Conservation (phyloP, 2,888 invertebrate genomes). For the Lacanobia wlatinum region DNA sequence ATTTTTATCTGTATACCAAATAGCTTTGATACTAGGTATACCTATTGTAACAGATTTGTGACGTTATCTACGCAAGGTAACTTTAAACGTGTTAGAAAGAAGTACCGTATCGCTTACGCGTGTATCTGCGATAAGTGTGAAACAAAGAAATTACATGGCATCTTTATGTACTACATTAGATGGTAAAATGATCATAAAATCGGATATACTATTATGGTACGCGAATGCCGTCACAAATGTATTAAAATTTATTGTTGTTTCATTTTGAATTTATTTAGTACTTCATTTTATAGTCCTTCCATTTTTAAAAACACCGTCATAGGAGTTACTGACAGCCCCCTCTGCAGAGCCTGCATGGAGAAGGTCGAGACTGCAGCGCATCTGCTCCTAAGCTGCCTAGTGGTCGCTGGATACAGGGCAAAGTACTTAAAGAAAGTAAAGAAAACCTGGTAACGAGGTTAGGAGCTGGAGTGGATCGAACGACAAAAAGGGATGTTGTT, state of each 20-base stretch:
- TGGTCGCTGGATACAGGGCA: no score
- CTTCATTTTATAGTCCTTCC: not conserved
- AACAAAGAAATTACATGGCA: conserved; percentile 48
- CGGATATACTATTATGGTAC: not conserved
- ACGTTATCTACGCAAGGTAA: not conserved
- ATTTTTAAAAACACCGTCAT: no score
- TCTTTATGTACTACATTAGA: conserved; percentile 8
- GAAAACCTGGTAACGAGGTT: no score
- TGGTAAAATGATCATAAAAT: conserved; percentile 14
- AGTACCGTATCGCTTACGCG: not conserved
- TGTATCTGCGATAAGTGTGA: conserved; percentile 30
- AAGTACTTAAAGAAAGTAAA: no score
- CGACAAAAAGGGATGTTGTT: no score
- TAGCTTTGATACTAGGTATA: no score
- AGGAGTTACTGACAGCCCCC: no score
- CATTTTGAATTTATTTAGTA: not conserved
- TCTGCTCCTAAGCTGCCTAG: no score
- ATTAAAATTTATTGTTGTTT: not conserved
- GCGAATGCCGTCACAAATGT: conserved; percentile 1
- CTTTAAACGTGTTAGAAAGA: not conserved
- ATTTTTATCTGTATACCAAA: no score
- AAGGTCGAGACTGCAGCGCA: no score
- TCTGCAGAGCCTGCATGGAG: no score
- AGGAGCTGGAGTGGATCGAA: no score
- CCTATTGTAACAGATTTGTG: not conserved